Percentiles rank a stretch among this genome's conserved stretches.
Evolutionary conservation across 1,140 invertebrate species (phyloP).

Genomic region (Drosophila aff.): DNA sequence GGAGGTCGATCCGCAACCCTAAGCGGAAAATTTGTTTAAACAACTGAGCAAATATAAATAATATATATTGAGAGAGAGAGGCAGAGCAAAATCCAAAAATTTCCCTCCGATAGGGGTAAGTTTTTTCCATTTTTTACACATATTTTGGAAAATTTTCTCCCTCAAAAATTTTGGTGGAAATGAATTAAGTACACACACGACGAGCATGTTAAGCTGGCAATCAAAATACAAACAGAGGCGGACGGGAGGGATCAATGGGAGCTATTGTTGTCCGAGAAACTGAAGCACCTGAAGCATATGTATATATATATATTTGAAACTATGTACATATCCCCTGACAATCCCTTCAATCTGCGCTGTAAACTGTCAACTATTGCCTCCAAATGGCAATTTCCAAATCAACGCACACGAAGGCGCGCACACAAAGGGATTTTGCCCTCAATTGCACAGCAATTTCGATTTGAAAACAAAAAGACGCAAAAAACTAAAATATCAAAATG

Average conservation of each 20-base stretch:
- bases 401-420: constrained; percentile 15
- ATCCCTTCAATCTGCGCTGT: constrained; percentile 43
- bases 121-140: constrained; percentile 27
- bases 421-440: constrained; percentile 38
- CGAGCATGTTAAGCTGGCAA: constrained; percentile 65
- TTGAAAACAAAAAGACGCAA: background rate
- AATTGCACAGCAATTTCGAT: constrained; percentile 36
- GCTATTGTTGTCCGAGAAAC: constrained; percentile 47
- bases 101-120: constrained; percentile 41
- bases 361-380: constrained; percentile 36
- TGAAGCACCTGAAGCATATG: constrained; percentile 59
- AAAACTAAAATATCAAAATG: background rate
- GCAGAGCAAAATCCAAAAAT: background rate
- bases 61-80: constrained; percentile 1
- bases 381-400: constrained; percentile 66
- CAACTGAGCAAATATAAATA: constrained; percentile 68
- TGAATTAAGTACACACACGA: constrained; percentile 13
- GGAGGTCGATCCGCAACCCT: constrained; percentile 45
- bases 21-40: constrained; percentile 75
- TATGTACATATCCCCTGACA: constrained; percentile 43
- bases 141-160: constrained; percentile 52
- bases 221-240: constrained; percentile 66
- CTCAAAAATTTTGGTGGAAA: constrained; percentile 37
- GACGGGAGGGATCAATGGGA: constrained; percentile 19
- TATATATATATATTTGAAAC: constrained; percentile 39